Conservation (phyloP, 2,113 vertebrate species). For the Cheirogaleus medius region DNA sequence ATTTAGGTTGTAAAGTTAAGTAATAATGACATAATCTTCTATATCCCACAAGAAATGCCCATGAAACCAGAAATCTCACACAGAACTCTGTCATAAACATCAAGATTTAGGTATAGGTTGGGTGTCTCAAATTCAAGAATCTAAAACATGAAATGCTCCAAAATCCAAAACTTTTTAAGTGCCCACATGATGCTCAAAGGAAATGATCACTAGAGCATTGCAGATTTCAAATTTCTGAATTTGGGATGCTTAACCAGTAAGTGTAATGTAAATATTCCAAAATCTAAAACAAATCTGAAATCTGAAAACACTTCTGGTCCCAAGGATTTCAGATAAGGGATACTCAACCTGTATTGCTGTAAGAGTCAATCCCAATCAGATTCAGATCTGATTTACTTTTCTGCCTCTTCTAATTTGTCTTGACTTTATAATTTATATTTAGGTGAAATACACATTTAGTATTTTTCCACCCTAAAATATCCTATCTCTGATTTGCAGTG, state of each 20-base stretch:
- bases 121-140: neutral
- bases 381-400: slow-evolving; percentile 7
- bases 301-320: neutral
- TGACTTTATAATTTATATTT: slow-evolving; percentile 30
- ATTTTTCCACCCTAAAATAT: neutral
- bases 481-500: neutral
- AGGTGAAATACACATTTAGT: neutral
- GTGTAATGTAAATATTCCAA: neutral
- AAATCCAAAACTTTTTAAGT: neutral
- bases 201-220: neutral
- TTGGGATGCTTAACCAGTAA: neutral
- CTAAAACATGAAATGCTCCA: neutral
- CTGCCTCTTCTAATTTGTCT: neutral
- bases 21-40: neutral
- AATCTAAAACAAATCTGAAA: neutral
- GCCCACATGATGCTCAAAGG: neutral
- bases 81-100: neutral
- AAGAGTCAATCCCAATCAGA: neutral
- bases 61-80: neutral
- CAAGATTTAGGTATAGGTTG: neutral
- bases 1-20: slow-evolving; percentile 42
- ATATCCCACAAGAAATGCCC: neutral
- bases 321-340: neutral
- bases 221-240: neutral
- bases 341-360: neutral